Base-by-base conservation (phyloP, 1,140 invertebrate species). In the Achroia grisella region DNA sequence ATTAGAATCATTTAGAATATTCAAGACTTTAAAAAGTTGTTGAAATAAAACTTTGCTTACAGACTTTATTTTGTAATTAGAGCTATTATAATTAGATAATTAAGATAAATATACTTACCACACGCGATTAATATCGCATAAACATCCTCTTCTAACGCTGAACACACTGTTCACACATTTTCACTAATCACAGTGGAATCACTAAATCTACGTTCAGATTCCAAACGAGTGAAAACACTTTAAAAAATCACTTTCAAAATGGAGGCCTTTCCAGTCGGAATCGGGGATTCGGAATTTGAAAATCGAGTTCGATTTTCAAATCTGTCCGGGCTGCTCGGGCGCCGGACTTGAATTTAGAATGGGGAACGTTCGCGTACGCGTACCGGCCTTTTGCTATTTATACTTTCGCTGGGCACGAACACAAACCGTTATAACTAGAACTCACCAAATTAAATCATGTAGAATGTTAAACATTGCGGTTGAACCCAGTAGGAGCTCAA, bases 121-220 rank as follows among this genome's bases (percentile, higher is more conserved):
- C 51, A 54, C 52, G 56, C 56, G 60, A 11, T 42, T 40, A 27
- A 13, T 6, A 56, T 46, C 49, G 41, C 51, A 63, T 23, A 48
- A 54, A 62, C 41, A 48, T 48, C 39, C 37, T 23, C 17, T 2
- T 33, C 40, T 52, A 72, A 32, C 72, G 60, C 39, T 71, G 69
- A 9, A 55, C 59, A 48, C 76, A 80, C 73, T 64, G 56, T 37
- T 80, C 76, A 75, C 73, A 80, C 76, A 80, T 80, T 64, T 71
- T 49, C 49, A 56, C 56, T 61, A 55, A 59, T 44, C 46, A 68
- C 62, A 56, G 6, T 14, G 35, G 10, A 37, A 37, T 37, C 35
- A 37, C 35, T 15, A 37, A 23, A 23, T 23, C n/a, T 1, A 14
- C 11, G 35, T 43, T 10, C 31, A 4, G 17, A 32, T 15, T 31